Conservation (phyloP, 2,888 invertebrate species). For the Polietes domitor region DNA sequence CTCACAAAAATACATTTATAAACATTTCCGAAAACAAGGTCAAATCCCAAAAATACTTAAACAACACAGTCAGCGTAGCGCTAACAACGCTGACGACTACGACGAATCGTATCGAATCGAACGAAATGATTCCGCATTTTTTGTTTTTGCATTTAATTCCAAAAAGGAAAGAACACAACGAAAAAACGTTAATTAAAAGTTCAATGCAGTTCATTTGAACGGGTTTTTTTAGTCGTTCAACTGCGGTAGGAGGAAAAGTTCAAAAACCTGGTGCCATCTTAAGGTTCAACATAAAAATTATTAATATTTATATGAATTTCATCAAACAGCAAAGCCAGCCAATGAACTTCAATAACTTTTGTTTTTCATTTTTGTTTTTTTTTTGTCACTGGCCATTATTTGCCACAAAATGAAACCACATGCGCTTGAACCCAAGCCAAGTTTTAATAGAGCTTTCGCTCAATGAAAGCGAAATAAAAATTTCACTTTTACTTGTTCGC, state of each 20-base stretch:
- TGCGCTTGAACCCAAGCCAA: conserved; percentile 18
- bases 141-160: background rate
- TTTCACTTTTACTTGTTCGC: conserved; percentile 13
- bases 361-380: too few relatives aligned
- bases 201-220: conserved; percentile 56
- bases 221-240: conserved; percentile 3
- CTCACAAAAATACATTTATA: background rate
- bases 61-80: background rate
- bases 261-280: conserved; percentile 44
- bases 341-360: conserved; percentile 36
- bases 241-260: conserved; percentile 17
- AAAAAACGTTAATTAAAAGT: conserved; percentile 45
- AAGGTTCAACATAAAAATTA: conserved; percentile 37
- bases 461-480: conserved; percentile 15
- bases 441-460: conserved; percentile 15
- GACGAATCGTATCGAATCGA: background rate
- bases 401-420: background rate
- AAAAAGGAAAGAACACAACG: too few relatives aligned
- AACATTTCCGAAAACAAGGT: conserved; percentile 31
- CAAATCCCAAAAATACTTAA: conserved; percentile 23
- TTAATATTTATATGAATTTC: background rate
- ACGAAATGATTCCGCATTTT: conserved; percentile 27
- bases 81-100: background rate
- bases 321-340: conserved; percentile 18
- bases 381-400: too few relatives aligned